Base-by-base conservation (phyloP, 2,888 invertebrate species). In the Nymphalis polychloros region DNA sequence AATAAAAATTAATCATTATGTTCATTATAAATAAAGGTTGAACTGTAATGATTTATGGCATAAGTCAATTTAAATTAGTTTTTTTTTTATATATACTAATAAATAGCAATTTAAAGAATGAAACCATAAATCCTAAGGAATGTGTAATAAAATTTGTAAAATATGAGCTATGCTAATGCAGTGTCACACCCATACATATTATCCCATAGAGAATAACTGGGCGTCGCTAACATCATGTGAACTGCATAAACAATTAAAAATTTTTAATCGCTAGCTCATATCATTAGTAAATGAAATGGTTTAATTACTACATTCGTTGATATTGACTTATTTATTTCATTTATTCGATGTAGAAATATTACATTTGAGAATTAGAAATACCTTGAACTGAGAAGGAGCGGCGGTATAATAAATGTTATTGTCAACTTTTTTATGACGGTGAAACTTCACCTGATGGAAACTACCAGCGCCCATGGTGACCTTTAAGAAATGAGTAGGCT, bases 141-240 rank as follows among this genome's bases (percentile, higher is more conserved):
- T 20, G 47, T 47, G 50, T 59, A 68, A 68, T 68, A 68, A 63
- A 63, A 59, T 68, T 59, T 53, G 63, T 68, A 63, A 63, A 60
- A 59, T 68, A 63, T 60, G 63, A 68, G 53, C 53, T 20, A 68
- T 63, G 59, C 35, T 64, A 68, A 68, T 68, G 68, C 63, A 59
- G 7, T 47, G 68, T 52, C 63, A 68, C 68, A 47, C 68, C 68
- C 59, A 59, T 60, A n/a, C 59, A 63, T 63, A 68, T 68, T 55
- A 49, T 68, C 59, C 68, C 68, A 55, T 46, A 23, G 68, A 59
- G 68, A 41, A 41, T 41, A 19, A n/a, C 57, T 41, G 57, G 41
- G 41, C 41, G 41, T 57, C 35, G 57, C 35, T 57, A 41, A 57
- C 35, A 57, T n/a, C 41, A 19, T n/a, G 57, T n/a, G 27, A 55